Conservation (phyloP, 2,888 invertebrate genomes). For the Toxonevra muliebris region DNA sequence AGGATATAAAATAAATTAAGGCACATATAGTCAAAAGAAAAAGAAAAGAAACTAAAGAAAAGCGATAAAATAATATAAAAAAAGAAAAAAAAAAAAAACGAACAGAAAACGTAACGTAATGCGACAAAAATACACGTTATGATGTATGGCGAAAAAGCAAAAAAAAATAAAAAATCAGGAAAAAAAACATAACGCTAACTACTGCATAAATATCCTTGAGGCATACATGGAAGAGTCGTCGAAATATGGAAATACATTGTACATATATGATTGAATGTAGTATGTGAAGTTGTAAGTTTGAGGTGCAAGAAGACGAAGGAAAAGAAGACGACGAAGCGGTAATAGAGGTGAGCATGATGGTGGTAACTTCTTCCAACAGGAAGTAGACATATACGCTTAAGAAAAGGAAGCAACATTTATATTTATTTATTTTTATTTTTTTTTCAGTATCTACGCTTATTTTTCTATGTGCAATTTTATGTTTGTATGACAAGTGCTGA, state of each 20-base stretch:
- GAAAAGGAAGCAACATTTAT: neutral
- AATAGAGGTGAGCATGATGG: slow-evolving; percentile 2
- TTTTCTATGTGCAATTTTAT: neutral
- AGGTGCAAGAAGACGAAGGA: neutral
- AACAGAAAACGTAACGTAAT: slow-evolving; percentile 12
- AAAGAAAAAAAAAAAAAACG: neutral
- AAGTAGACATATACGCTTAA: neutral
- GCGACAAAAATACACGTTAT: slow-evolving; percentile 21
- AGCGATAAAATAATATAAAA: neutral
- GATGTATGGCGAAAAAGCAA: slow-evolving; percentile 16
- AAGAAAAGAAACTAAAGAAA: neutral
- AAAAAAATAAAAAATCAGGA: slow-evolving; percentile 41
- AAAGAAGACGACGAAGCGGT: too few relatives aligned
- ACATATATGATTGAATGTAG: slow-evolving; percentile 1
- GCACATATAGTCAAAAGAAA: slow-evolving; percentile 2
- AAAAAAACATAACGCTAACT: slow-evolving; percentile 46
- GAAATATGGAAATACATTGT: slow-evolving; percentile 9
- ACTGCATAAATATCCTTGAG: slow-evolving; percentile 59
- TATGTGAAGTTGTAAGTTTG: neutral
- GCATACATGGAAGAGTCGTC: slow-evolving; percentile 13
- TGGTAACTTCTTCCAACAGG: neutral
- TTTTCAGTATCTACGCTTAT: neutral
- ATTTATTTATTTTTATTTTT: too few relatives aligned
- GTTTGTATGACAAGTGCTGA: slow-evolving; percentile 2
- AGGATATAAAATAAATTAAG: slow-evolving; percentile 24